phyloP scores from a whole-genome alignment of 1,140 invertebrate genomes.

The Trichonephila clavipes region DNA sequence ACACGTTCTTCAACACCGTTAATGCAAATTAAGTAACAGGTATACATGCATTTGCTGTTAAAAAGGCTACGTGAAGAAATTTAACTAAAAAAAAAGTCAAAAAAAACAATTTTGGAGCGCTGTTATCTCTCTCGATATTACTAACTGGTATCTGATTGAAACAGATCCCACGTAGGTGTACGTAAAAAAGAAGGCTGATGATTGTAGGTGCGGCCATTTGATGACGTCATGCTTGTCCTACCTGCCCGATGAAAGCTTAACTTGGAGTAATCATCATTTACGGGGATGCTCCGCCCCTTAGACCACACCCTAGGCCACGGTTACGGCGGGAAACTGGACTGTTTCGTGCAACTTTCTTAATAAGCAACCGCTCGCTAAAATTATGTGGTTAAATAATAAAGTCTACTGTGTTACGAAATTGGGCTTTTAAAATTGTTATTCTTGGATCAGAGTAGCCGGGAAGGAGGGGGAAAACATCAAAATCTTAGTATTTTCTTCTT shows the following conservation, averaged over 20 bases:
- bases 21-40: no score
- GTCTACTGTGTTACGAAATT: constrained; percentile 74
- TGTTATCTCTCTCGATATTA: neutral
- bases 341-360: constrained; percentile 58
- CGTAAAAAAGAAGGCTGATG: neutral
- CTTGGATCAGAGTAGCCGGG: neutral
- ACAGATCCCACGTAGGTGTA: neutral
- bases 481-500: neutral
- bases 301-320: constrained; percentile 53
- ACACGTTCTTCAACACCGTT: no score
- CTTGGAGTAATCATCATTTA: constrained; percentile 67
- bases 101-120: neutral
- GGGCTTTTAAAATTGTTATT: constrained; percentile 37
- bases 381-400: constrained; percentile 69
- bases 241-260: constrained; percentile 65
- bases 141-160: neutral
- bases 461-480: neutral
- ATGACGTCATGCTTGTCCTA: constrained; percentile 69
- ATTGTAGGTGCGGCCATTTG: constrained; percentile 64
- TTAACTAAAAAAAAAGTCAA: no score
- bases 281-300: constrained; percentile 45
- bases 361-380: constrained; percentile 50
- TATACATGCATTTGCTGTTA: no score
- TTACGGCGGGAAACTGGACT: constrained; percentile 24
- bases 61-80: no score